These are phyloP conservation scores for Tenebrio molitor DNA, from an alignment of 1,140 invertebrate species.

Conservation along the genomic window DNA sequence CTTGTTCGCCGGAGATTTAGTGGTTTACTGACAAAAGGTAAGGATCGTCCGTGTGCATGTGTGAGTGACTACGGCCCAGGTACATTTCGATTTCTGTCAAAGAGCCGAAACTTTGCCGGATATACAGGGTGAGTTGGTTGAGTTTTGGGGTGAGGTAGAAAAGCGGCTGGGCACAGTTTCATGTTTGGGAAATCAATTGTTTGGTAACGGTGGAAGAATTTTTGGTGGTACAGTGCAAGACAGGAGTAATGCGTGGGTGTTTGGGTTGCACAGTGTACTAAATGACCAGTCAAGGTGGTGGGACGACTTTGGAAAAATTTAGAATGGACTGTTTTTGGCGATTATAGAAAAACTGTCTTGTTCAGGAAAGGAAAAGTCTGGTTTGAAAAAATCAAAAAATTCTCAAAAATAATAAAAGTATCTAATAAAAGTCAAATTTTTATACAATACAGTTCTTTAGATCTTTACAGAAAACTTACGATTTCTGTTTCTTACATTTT, in stretches of 20 bases:
- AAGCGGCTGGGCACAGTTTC: too few relatives aligned
- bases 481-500: neutral
- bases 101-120: too few relatives aligned
- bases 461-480: neutral
- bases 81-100: neutral
- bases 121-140: too few relatives aligned
- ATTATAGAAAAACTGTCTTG: too few relatives aligned
- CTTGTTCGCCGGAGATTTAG: conserved; percentile 18
- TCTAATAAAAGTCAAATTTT: neutral
- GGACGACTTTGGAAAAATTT: too few relatives aligned
- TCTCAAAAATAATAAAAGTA: neutral
- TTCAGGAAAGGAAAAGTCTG: too few relatives aligned
- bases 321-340: too few relatives aligned
- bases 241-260: neutral
- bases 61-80: neutral
- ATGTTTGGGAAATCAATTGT: neutral
- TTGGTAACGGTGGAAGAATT: conserved; percentile 6
- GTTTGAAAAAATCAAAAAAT: neutral
- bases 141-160: too few relatives aligned
- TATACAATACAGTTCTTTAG: neutral
- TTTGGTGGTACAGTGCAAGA: neutral
- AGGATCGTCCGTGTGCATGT: conserved; percentile 14
- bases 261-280: neutral
- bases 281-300: too few relatives aligned
- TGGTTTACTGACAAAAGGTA: conserved; percentile 25